Conservation (phyloP, 2,113 vertebrate species). For the Lampris incognitus region DNA sequence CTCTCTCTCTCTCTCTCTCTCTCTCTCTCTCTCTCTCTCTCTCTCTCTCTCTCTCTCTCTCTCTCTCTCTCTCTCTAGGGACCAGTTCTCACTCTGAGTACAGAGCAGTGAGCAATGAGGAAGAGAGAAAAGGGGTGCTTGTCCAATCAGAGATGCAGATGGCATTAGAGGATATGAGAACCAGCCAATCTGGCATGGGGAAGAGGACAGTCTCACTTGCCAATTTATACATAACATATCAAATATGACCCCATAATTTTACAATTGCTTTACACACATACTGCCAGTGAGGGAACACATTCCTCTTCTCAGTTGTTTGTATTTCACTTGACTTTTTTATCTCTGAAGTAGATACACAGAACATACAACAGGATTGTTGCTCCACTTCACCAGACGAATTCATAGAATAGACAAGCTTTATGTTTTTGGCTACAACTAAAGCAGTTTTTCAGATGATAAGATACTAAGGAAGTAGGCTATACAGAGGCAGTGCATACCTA, state of each 20-base stretch:
- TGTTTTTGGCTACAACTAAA: not conserved
- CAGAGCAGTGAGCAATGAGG: constrained; percentile 55
- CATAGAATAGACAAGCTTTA: not conserved
- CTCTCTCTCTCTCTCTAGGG: constrained; percentile 47
- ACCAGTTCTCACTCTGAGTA: constrained; percentile 41
- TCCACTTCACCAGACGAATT: not conserved
- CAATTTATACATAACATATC: constrained; percentile 50
- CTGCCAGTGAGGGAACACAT: constrained; percentile 52
- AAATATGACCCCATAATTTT: constrained; percentile 57
- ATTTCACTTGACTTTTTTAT: not conserved
- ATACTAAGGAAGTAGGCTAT: not conserved
- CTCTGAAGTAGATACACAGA: not conserved
- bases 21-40: constrained; percentile 14
- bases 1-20: constrained; percentile 1
- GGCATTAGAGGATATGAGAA: constrained; percentile 63
- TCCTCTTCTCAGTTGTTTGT: constrained; percentile 8
- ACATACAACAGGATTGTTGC: no score
- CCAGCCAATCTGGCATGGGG: constrained; percentile 58
- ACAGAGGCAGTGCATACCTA: not conserved
- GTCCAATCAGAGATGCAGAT: constrained; percentile 66
- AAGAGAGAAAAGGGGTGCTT: constrained; percentile 53
- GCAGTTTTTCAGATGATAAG: not conserved
- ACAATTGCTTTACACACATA: constrained; percentile 21
- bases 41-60: constrained; percentile 5
- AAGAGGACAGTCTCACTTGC: constrained; percentile 23